Evolutionary conservation across 2,797 vertebrate genomes (phyloP).

Genomic region (Meriones psammophilus): DNA sequence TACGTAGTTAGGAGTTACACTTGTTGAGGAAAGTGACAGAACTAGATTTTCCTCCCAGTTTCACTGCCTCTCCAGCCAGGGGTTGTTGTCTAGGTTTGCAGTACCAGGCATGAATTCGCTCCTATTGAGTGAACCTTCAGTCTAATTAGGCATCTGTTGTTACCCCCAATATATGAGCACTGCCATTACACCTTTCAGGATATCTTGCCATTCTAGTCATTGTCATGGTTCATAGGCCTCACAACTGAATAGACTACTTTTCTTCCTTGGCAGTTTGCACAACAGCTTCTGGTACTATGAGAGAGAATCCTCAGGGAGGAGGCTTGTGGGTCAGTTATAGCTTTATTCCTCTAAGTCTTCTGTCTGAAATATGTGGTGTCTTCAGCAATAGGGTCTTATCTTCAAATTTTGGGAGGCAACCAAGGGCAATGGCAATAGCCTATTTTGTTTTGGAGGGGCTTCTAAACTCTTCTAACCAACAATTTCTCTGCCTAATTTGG

Average conservation of each 20-base stretch:
- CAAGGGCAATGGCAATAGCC: background rate
- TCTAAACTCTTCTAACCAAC: background rate
- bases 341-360: background rate
- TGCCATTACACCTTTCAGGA: background rate
- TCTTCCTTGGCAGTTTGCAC: background rate
- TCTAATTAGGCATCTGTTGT: background rate
- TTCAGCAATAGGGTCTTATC: background rate
- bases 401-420: background rate
- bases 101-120: background rate
- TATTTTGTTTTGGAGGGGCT: background rate
- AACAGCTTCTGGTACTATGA: background rate
- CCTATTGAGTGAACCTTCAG: background rate
- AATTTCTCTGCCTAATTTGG: background rate
- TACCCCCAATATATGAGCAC: background rate
- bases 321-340: background rate
- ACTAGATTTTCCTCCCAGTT: background rate
- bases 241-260: background rate
- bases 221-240: background rate
- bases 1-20: background rate
- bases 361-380: background rate
- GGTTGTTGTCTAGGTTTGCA: background rate
- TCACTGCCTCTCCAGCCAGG: background rate
- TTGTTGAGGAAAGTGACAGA: background rate
- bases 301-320: background rate
- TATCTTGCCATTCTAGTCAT: background rate